Base-by-base conservation (phyloP, 2,797 vertebrate species). In the Phoeniculus purpureus region DNA sequence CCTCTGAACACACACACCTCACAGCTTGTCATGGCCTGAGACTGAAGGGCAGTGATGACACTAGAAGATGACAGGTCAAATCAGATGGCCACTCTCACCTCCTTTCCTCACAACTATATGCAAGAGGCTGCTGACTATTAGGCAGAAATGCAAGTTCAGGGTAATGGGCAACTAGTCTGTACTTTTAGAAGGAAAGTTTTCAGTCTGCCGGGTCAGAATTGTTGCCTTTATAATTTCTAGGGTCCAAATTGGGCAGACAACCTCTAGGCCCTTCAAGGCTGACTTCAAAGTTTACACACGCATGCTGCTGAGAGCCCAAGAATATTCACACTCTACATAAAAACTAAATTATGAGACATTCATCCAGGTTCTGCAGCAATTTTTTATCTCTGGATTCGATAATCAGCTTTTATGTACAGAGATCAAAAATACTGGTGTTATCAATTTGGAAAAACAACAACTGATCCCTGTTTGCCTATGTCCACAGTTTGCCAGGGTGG, bases 1-100 rank as follows among this genome's bases (percentile, higher is more conserved):
- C 47, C 26, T 56, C 54, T 34, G 43, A 70, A 50, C 17, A 19
- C 0, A 0, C 18, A 58, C 5, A 1, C 37, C 43, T 77, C 37
- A n/a, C 31, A 66, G 1, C 15, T 72, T 68, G 19, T 52, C 60
- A 15, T 74, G 31, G 9, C 18, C 27, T 8, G 4, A 40, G 8
- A 56, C 45, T 59, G 47, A 58, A 16, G 47, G 29, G 51, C 32
- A 67, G 1, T 52, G 34, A 27, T 7, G 18, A 54, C 27, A 10
- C 37, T 11, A 10, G 20, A 59, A 71, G 54, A 22, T 55, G 58
- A 9, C 37, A 66, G 70, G 5, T 47, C 34, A 58, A 66, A 72
- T 29, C 10, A 17, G 12, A 13, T 47, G n/a, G 80, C 5, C 2
- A 17, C 10, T 61, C 50, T 76, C 8, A 1, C 13, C 4, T n/a